A percentile compares a stretch with the other conserved stretches of the same genome.
These are phyloP conservation scores for Amphipoea lucens DNA, from an alignment of 2,888 invertebrate genomes.

Conservation along the genomic window DNA sequence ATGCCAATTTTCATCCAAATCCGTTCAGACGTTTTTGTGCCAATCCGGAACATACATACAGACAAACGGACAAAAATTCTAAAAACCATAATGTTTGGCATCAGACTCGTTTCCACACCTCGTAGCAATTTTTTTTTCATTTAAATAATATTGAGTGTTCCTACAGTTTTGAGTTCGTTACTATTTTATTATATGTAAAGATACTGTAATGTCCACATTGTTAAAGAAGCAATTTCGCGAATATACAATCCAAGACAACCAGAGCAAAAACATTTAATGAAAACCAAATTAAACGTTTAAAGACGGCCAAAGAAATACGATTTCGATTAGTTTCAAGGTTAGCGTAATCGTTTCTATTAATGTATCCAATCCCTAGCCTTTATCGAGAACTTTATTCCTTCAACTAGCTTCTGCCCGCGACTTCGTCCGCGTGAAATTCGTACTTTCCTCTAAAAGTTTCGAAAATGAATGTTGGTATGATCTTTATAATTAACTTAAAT, in stretches of 20 bases:
- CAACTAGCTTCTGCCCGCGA: no score
- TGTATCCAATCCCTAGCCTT: slow-evolving; percentile 32
- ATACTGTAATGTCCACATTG: not conserved
- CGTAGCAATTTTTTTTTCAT: not conserved
- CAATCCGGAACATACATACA: no score
- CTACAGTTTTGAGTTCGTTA: no score
- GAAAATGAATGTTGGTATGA: no score
- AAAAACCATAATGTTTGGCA: not conserved
- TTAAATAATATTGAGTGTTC: no score
- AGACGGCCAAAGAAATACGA: slow-evolving; percentile 34
- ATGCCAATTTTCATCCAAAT: not conserved
- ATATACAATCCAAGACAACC: not conserved
- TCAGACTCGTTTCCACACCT: not conserved
- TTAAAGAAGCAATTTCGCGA: slow-evolving; percentile 11
- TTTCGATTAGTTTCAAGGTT: slow-evolving; percentile 45
- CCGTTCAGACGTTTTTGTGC: not conserved
- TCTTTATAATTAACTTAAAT: no score
- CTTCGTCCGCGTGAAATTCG: no score
- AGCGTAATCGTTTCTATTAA: slow-evolving; percentile 37
- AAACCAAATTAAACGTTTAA: slow-evolving; percentile 32
- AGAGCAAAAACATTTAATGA: slow-evolving; percentile 18
- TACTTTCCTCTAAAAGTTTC: no score
- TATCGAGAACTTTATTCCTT: slow-evolving; percentile 11
- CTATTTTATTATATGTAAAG: not conserved
- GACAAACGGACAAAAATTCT: not conserved